phyloP scores from a whole-genome alignment of 2,113 vertebrate genomes.

The Ovis aries region DNA sequence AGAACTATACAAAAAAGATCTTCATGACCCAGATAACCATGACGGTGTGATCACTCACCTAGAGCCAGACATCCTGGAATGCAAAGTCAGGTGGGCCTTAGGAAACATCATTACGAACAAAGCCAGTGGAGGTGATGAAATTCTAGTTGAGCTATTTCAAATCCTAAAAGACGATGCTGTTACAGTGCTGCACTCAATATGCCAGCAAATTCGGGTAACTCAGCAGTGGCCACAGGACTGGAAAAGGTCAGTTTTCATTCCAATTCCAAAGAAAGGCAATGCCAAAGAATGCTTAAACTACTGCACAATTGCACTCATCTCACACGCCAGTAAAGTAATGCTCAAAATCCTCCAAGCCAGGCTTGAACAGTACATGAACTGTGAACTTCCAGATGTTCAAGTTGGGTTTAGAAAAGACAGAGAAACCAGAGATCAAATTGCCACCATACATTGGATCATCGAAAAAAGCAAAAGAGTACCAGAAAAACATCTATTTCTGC shows the following conservation, averaged over 20 bases:
- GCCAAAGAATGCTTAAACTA: not conserved
- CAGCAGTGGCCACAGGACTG: not conserved
- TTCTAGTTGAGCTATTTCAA: not conserved
- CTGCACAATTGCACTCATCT: not conserved
- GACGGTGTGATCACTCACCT: not conserved
- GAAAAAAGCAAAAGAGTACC: not conserved
- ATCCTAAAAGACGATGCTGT: not conserved
- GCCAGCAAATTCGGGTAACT: not conserved
- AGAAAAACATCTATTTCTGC: not conserved
- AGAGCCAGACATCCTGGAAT: not conserved
- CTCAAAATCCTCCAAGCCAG: not conserved
- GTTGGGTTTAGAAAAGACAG: not conserved
- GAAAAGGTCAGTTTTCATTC: not conserved
- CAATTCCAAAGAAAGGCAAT: not conserved
- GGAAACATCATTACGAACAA: not conserved
- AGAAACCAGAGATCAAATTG: not conserved
- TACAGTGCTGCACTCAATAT: not conserved
- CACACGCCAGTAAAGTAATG: not conserved
- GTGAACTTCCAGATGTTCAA: not conserved
- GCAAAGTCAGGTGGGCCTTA: not conserved
- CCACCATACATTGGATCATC: not conserved
- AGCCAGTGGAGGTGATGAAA: not conserved
- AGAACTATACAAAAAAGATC: not conserved
- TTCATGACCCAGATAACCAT: not conserved
- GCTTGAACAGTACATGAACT: not conserved